phyloP scores from a whole-genome alignment of 2,797 vertebrate species.

The Neosilurus hyrtlii region DNA sequence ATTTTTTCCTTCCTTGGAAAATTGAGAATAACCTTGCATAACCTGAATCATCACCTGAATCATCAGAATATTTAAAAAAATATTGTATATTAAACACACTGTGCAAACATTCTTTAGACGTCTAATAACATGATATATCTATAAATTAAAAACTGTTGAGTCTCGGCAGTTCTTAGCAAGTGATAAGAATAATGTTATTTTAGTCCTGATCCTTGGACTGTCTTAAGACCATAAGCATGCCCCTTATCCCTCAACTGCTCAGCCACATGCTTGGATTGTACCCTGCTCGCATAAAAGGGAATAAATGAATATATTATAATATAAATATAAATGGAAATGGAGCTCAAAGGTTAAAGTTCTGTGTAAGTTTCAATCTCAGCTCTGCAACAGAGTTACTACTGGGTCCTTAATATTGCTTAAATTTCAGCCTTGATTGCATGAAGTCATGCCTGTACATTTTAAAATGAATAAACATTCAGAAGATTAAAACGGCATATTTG shows the following conservation, averaged over 20 bases:
- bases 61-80: neutral
- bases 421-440: conserved; percentile 1
- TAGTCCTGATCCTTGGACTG: neutral
- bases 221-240: neutral
- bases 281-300: conserved; percentile 28
- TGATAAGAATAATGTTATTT: neutral
- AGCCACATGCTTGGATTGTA: neutral
- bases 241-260: conserved; percentile 14
- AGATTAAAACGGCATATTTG: neutral
- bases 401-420: neutral
- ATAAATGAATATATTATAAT: conserved; percentile 9
- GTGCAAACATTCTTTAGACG: neutral
- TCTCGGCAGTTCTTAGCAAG: neutral
- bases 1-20: neutral
- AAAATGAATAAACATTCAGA: neutral
- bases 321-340: conserved; percentile 7
- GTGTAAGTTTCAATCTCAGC: conserved; percentile 16
- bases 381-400: neutral
- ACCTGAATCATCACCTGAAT: too few relatives aligned
- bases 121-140: neutral
- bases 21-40: neutral
- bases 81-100: neutral
- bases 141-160: neutral
- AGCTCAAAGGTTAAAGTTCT: conserved; percentile 23
- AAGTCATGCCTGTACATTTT: neutral